Base-by-base conservation (phyloP, 2,888 invertebrate genomes). In the Bruchidius siliquastri region DNA sequence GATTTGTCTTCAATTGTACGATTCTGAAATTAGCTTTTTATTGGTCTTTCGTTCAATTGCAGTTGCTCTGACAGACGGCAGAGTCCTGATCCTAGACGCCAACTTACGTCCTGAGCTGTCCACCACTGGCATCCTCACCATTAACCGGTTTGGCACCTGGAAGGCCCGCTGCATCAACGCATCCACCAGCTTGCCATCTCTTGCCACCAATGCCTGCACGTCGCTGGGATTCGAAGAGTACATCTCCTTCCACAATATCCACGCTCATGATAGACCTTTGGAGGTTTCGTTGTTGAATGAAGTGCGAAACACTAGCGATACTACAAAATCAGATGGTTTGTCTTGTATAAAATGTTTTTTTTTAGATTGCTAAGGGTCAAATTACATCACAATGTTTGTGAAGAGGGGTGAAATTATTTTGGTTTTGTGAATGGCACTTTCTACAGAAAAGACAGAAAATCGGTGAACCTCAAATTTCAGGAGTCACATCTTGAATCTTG, bases 31-130 rank as follows among this genome's bases (percentile, higher is more conserved):
- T 3, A 30, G 8, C 8, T 30, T 30, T 6, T 8, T 8, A 6
- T 6, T 30, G 30, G 4, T 30, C 8, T 8, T 8, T 30, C 8
- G 30, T 30, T 66, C 20, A 49, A 74, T 78, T 88, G 73, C 80
- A 94, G 94, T 90, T 85, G 89, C 93, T 13, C 84, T 95, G 72
- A 91, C 92, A 0, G 89, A 93, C 85, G 93, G 92, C 0, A 87
- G 87, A 75, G 87, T 88, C 76, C 86, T 94, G 49, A 81, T 85
- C 68, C 84, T 90, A 71, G 93, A 93, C 82, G 84, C 88, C 69
- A 91, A 92, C 80, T 88, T 88, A 70, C 88, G 89, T 78, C 92
- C 94, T 0, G 85, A 87, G 74, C 84, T 92, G 6, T 88, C 87
- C 76, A 85, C 87, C 72, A 88, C 89, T 79, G 94, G 94, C 22